Evolutionary conservation across 2,797 vertebrate genomes (phyloP), one percentile per base, ranked within the genome.

Genomic region (Mus caroli): DNA sequence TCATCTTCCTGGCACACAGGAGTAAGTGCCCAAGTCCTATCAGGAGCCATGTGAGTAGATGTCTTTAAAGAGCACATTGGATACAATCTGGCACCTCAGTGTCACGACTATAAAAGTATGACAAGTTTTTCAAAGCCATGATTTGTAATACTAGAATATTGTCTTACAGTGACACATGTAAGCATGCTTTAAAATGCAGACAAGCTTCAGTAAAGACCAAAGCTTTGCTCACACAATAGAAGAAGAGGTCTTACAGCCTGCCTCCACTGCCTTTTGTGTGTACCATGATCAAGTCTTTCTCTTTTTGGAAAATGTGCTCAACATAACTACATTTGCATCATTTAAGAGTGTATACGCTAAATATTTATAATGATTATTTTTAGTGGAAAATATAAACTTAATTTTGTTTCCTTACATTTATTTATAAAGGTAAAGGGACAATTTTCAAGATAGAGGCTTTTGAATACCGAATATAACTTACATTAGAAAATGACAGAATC

Each of bases 71-170:
- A 88, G 4, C 34, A 43, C 3, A 40, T 28, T 46, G 56, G 6
- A 71, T 85, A 87, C 88, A 83, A 73, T 40, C 14, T 40, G n/a
- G 1, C 6, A 88, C 50, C n/a, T 92, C 22, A 86, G 34, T 56
- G 46, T 69, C 77, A 64, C 13, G 26, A 93, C 64, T 78, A 50
- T 52, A 73, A 54, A 24, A 75, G 5, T 12, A 22, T 76, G 40
- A 71, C 26, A 79, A 14, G n/a, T 12, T 87, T 90, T 94, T 93
- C 54, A 87, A 89, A 93, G 14, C 20, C 20, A 22, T 90, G 15
- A 46, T 60, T 78, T 88, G 11, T 69, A 73, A 82, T 85, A 93
- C 84, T 73, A 31, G 11, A 84, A 37, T 73, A 13, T 46, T 71
- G 46, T 90, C 52, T 19, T 37, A 28, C 31, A 76, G 76, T 84